These are phyloP conservation scores for Antigone vipio DNA, from an alignment of 2,113 vertebrate species.

Conservation along the genomic window DNA sequence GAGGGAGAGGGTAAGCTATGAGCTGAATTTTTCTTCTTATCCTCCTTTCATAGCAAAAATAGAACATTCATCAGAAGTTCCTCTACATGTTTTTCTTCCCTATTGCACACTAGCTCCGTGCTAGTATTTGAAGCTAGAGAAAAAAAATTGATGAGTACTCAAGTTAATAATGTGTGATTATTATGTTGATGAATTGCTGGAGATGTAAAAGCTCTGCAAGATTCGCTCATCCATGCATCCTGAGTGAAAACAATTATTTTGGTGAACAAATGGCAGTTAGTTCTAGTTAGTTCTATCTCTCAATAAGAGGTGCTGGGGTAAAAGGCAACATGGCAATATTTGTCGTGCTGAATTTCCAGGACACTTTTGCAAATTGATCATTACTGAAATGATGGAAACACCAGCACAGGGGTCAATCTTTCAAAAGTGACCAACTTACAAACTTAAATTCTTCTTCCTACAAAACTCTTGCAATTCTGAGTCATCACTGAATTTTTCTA, in stretches of 20 bases:
- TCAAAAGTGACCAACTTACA: background rate
- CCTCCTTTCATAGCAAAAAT: constrained; percentile 34
- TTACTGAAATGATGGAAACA: background rate
- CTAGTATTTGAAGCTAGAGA: constrained; percentile 21
- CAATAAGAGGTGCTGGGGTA: background rate
- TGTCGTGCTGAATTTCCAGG: background rate
- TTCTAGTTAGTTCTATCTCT: background rate
- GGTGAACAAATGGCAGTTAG: background rate
- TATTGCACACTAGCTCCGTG: constrained; percentile 9
- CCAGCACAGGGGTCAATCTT: background rate
- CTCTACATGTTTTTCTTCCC: constrained; percentile 33
- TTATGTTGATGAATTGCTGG: constrained; percentile 57
- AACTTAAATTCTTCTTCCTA: background rate
- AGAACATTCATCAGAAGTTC: constrained; percentile 41
- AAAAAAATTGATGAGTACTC: constrained; percentile 44
- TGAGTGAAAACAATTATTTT: constrained; percentile 45
- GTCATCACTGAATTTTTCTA: background rate
- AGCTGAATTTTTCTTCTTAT: background rate
- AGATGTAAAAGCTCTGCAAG: constrained; percentile 52
- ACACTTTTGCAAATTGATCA: background rate
- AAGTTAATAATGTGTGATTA: constrained; percentile 57
- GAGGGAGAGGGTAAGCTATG: background rate
- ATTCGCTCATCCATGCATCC: constrained; percentile 27
- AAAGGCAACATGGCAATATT: background rate
- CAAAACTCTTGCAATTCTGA: background rate